Evolutionary conservation across 2,113 vertebrate species (phyloP).

Genomic region (Pseudorhombus dupliciocellatus): DNA sequence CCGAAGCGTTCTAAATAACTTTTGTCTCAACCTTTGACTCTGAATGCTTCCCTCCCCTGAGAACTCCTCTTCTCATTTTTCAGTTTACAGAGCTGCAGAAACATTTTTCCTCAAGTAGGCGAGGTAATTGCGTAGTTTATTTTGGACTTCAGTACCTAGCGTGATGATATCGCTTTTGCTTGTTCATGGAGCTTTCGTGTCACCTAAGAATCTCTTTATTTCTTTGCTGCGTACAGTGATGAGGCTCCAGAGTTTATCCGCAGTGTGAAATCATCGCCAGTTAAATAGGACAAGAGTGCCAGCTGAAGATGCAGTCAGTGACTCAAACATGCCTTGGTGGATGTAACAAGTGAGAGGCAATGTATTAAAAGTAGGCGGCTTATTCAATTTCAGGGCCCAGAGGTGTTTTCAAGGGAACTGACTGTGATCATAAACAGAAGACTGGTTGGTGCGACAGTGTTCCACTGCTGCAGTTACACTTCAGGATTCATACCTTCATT

Average conservation of each 20-base stretch:
- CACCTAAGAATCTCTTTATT: conserved; percentile 10
- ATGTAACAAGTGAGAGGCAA: conserved; percentile 25
- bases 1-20: conserved; percentile 38
- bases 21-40: conserved; percentile 39
- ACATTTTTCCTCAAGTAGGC: conserved; percentile 38
- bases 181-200: conserved; percentile 11
- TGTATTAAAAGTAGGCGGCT: conserved; percentile 23
- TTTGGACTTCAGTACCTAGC: conserved; percentile 24
- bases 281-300: conserved; percentile 16
- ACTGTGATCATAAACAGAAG: conserved; percentile 10
- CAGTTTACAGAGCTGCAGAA: conserved; percentile 42
- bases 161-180: conserved; percentile 29
- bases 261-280: conserved; percentile 27
- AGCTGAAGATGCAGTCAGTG: conserved; percentile 30
- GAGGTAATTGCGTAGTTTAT: conserved; percentile 47
- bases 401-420: conserved; percentile 6
- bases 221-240: conserved; percentile 6
- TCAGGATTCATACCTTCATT: neutral
- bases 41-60: conserved; percentile 23
- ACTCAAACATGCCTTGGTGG: conserved; percentile 39
- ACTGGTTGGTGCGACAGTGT: neutral
- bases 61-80: conserved; percentile 46
- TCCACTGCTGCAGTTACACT: conserved; percentile 7
- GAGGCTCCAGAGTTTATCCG: conserved; percentile 14
- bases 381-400: conserved; percentile 27